These are phyloP conservation scores for Triplophysa dalaica DNA, from an alignment of 2,113 vertebrate genomes.

Conservation along the genomic window DNA sequence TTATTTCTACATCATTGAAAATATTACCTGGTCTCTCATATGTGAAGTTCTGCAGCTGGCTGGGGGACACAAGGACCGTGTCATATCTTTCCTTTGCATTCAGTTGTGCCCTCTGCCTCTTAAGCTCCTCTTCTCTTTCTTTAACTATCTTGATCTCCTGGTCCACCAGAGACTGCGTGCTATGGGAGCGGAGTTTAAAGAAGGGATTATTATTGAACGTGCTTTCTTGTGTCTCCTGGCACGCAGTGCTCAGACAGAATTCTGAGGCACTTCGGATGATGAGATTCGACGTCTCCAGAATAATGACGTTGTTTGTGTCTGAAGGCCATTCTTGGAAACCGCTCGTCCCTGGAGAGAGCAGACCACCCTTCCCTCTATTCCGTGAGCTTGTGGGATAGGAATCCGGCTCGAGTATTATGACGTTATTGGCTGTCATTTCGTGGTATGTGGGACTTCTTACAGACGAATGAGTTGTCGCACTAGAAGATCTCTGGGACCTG, in stretches of 20 bases:
- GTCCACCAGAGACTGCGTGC: conserved; percentile 75
- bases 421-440: conserved; percentile 68
- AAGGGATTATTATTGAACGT: conserved; percentile 78
- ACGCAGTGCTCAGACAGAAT: conserved; percentile 71
- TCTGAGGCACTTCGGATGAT: conserved; percentile 77
- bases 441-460: conserved; percentile 62
- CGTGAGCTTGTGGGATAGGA: conserved; percentile 54
- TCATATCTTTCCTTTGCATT: conserved; percentile 66
- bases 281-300: conserved; percentile 74
- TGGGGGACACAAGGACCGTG: conserved; percentile 61
- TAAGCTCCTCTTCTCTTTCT: conserved; percentile 78
- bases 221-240: conserved; percentile 71
- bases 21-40: conserved; percentile 72
- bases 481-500: conserved; percentile 66
- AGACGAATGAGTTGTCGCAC: conserved; percentile 70
- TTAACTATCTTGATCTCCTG: conserved; percentile 77
- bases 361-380: conserved; percentile 45
- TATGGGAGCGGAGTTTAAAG: conserved; percentile 78
- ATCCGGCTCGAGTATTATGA: conserved; percentile 72
- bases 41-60: conserved; percentile 67
- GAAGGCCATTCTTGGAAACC: conserved; percentile 62
- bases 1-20: not conserved
- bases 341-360: conserved; percentile 38
- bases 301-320: conserved; percentile 72
- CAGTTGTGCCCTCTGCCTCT: conserved; percentile 69